phyloP scores from a whole-genome alignment of 2,797 vertebrate species.

The Centropyge bicolor region DNA sequence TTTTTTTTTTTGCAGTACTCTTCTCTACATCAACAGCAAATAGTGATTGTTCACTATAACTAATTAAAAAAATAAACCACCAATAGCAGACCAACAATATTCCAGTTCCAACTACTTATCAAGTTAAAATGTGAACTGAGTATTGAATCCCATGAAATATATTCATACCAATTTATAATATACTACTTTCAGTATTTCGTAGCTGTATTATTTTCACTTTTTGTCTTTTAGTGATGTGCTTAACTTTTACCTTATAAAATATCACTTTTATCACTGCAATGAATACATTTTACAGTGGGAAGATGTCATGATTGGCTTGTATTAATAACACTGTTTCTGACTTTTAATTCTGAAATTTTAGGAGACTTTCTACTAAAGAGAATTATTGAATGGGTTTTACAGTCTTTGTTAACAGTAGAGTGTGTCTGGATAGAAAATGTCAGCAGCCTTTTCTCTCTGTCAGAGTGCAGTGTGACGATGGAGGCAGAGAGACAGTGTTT shows the following conservation, averaged over 20 bases:
- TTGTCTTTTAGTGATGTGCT: not conserved
- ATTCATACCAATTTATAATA: not conserved
- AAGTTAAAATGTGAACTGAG: not conserved
- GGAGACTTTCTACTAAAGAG: not conserved
- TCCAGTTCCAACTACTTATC: not conserved
- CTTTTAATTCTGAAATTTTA: not conserved
- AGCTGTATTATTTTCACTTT: not conserved
- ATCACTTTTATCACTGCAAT: not conserved
- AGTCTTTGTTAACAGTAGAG: not conserved
- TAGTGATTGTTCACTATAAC: not conserved
- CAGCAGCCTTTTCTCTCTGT: constrained; percentile 2
- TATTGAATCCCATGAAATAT: not conserved
- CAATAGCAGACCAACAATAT: not conserved
- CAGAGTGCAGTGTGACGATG: constrained; percentile 87
- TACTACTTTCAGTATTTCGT: not conserved
- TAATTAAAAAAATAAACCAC: not conserved
- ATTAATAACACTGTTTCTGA: not conserved
- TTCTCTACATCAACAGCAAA: not conserved
- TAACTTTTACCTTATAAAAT: not conserved
- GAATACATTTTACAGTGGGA: not conserved
- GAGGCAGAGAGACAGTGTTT: constrained; percentile 89
- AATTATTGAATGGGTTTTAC: constrained; percentile 11
- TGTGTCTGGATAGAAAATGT: constrained; percentile 16
- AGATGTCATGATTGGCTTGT: not conserved
- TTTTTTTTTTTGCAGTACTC: not conserved